A percentile compares a stretch with the other conserved stretches of the same genome.
Conservation (phyloP, 1,140 invertebrate genomes). For the Zaprionus ornatus region DNA sequence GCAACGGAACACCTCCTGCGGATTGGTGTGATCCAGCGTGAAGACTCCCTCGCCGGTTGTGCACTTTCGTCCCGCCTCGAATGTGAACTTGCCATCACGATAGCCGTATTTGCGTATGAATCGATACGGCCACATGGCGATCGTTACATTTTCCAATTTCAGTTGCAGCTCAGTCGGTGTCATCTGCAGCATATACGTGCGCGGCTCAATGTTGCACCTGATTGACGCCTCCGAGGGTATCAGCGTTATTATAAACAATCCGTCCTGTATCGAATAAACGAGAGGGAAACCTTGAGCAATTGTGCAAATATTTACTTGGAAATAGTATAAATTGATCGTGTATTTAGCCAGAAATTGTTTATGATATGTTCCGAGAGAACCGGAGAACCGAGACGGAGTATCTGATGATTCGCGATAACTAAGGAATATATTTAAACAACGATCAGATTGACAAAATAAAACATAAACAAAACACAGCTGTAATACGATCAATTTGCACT, state of each 20-base stretch:
- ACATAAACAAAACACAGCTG: neutral
- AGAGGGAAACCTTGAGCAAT: neutral
- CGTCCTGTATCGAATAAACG: constrained; percentile 84
- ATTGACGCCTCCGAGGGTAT: constrained; percentile 91
- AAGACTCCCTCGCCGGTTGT: constrained; percentile 93
- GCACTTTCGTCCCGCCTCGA: constrained; percentile 95
- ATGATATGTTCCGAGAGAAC: no score
- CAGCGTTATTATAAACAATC: constrained; percentile 91
- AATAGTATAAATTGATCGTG: neutral
- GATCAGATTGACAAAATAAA: no score
- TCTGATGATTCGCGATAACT: no score
- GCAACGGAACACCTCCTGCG: constrained; percentile 91
- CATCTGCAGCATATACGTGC: constrained; percentile 89
- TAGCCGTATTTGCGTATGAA: constrained; percentile 94
- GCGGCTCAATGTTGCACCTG: constrained; percentile 89
- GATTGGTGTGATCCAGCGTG: constrained; percentile 90
- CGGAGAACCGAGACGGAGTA: no score
- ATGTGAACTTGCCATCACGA: constrained; percentile 92
- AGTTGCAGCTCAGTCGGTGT: constrained; percentile 90
- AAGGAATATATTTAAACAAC: no score
- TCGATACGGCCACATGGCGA: constrained; percentile 94
- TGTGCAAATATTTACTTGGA: neutral
- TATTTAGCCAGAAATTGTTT: neutral
- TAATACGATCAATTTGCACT: neutral
- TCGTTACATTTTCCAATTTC: constrained; percentile 87